These are phyloP conservation scores for Poeciliopsis presidionis DNA, from an alignment of 2,797 vertebrate species.

Conservation along the genomic window DNA sequence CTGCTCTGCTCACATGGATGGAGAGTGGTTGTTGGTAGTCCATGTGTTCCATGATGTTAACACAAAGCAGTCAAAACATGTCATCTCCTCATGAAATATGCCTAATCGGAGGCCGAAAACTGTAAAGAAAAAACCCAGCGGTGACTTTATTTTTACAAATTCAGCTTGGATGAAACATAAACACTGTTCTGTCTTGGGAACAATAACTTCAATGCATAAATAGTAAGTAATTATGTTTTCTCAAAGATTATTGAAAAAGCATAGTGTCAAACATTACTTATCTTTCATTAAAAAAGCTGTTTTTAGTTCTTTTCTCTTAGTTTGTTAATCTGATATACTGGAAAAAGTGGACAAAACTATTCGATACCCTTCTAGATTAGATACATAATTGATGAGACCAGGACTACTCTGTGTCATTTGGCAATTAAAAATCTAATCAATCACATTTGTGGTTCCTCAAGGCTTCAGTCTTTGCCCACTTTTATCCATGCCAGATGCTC, in stretches of 20 bases:
- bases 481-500: not conserved
- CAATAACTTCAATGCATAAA: not conserved
- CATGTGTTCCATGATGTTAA: conserved; percentile 34
- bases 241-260: not conserved
- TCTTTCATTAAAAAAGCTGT: not conserved
- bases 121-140: too few relatives aligned
- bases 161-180: conserved; percentile 7
- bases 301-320: not conserved
- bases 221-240: not conserved
- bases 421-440: not conserved
- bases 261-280: not conserved
- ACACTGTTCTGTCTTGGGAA: conserved; percentile 6
- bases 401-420: not conserved
- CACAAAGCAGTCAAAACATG: conserved; percentile 12
- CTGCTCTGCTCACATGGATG: conserved; percentile 28
- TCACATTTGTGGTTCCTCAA: not conserved
- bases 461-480: not conserved
- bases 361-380: not conserved
- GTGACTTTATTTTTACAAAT: not conserved
- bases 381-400: not conserved
- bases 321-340: too few relatives aligned
- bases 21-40: conserved; percentile 14
- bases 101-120: not conserved
- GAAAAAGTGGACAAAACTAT: not conserved
- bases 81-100: conserved; percentile 19